A percentile compares a stretch with the other conserved stretches of the same genome.
These are phyloP conservation scores for Mionectes olivaceus DNA, from an alignment of 2,797 vertebrate genomes.

Conservation along the genomic window DNA sequence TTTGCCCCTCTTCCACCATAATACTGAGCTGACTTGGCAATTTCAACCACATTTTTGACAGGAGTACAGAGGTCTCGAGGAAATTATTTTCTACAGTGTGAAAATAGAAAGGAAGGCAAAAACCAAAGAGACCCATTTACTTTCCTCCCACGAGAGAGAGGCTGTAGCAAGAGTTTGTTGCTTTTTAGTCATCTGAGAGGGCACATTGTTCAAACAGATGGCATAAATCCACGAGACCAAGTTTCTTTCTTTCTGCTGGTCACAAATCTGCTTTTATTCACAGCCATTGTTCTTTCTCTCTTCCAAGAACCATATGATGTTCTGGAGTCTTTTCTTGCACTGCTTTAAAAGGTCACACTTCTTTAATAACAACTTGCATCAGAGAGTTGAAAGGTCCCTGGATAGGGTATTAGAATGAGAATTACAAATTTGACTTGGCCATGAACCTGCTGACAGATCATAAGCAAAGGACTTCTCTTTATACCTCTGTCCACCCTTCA, in stretches of 20 bases:
- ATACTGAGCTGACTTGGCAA: not conserved
- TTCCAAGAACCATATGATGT: not conserved
- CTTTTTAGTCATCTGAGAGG: slow-evolving; percentile 10
- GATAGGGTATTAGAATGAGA: not conserved
- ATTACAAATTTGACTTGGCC: not conserved
- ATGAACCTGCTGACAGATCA: not conserved
- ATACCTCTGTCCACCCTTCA: not conserved
- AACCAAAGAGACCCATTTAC: slow-evolving; percentile 14
- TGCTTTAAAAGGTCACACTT: not conserved
- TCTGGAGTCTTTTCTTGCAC: not conserved
- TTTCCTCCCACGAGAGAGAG: not conserved
- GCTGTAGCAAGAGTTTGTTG: not conserved
- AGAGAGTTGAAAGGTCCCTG: not conserved
- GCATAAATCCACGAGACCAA: not conserved
- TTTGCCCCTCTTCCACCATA: slow-evolving; percentile 3
- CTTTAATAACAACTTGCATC: not conserved
- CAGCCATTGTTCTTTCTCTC: not conserved
- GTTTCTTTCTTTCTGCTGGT: not conserved
- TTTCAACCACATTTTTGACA: slow-evolving; percentile 23
- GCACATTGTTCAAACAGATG: not conserved
- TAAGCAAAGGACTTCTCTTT: not conserved
- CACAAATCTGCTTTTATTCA: not conserved
- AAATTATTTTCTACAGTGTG: slow-evolving; percentile 13
- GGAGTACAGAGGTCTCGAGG: not conserved
- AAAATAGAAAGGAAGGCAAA: slow-evolving; percentile 28